Conservation (phyloP, 2,797 vertebrate species). For the Anguilla obscura region DNA sequence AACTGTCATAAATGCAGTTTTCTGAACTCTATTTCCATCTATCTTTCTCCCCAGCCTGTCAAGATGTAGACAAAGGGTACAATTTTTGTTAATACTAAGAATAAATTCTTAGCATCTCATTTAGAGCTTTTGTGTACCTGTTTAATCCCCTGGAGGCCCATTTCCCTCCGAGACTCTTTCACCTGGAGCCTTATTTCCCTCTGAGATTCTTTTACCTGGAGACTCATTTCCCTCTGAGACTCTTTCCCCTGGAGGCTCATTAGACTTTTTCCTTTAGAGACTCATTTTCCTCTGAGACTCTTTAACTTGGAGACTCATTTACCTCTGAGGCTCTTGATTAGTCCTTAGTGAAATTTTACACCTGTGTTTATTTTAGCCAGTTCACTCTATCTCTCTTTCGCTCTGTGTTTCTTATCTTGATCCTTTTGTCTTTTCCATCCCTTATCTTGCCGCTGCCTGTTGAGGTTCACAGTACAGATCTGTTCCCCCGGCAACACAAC, state of each 20-base stretch:
- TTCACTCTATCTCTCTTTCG: not conserved
- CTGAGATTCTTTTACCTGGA: not conserved
- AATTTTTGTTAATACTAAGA: not conserved
- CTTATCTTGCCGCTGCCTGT: not conserved
- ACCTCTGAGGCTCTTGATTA: not conserved
- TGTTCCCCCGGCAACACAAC: slow-evolving; percentile 14
- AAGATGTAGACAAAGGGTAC: not conserved
- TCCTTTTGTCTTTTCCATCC: not conserved
- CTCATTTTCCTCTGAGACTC: not conserved
- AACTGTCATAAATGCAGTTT: not conserved
- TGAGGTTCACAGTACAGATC: not conserved
- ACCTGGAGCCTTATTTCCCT: not conserved
- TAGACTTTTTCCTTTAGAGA: not conserved
- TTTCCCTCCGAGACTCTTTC: not conserved
- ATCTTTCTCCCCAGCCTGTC: not conserved
- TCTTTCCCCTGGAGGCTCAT: not conserved
- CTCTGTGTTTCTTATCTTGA: not conserved
- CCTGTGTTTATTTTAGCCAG: not conserved
- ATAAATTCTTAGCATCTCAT: not conserved
- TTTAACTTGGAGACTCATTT: not conserved
- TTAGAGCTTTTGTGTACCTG: not conserved
- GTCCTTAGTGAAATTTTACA: not conserved
- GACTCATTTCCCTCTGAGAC: not conserved
- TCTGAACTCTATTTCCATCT: not conserved
- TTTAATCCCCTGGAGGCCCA: not conserved